Evolutionary conservation across 2,888 invertebrate species (phyloP).

Genomic region (Microctonus aethiopoides): DNA sequence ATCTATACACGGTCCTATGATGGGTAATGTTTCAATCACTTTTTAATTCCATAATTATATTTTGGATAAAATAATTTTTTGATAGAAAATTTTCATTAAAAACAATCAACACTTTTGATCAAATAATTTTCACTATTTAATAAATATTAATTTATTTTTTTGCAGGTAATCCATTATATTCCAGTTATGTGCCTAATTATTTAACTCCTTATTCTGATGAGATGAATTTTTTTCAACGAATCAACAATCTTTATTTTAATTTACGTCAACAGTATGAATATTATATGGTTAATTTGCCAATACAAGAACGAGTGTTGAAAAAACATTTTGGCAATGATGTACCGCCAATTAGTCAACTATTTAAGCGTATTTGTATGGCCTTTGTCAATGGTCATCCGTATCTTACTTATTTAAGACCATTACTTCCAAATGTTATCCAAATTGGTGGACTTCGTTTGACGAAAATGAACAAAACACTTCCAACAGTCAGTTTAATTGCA

Average conservation of each 20-base stretch:
- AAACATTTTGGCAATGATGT: slow-evolving; percentile 15
- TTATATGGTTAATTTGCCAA: not conserved
- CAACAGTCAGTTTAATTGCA: not conserved
- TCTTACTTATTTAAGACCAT: slow-evolving; percentile 6
- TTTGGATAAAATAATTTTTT: not conserved
- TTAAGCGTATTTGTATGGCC: not conserved
- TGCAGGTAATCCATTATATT: slow-evolving; percentile 32
- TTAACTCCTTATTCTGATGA: not conserved
- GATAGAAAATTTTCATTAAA: slow-evolving; percentile 22
- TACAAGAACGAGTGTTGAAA: slow-evolving; percentile 3
- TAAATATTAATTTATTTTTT: slow-evolving; percentile 3
- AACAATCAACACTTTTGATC: too few species aligned
- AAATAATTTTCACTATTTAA: too few species aligned
- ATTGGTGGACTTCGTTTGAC: slow-evolving; percentile 3
- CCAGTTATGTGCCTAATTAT: not conserved
- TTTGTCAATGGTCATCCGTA: slow-evolving; percentile 13
- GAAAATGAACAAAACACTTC: not conserved
- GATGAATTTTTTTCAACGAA: slow-evolving; percentile 13
- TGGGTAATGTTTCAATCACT: slow-evolving; percentile 8
- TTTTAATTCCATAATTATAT: not conserved
- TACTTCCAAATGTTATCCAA: not conserved
- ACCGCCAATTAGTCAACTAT: not conserved
- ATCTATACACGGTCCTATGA: slow-evolving; percentile 14
- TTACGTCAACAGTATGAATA: not conserved
- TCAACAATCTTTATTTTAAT: not conserved